Conservation (phyloP, 1,140 invertebrate species). For the honey bee (Apis mellifera) region Amel_HAv3.1 CM009935.2:2594001-2594500, state of each 20-base stretch:
- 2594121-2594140: not conserved
- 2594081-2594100: no score
- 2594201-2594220: not conserved
- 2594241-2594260: not conserved
- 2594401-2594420: not conserved
- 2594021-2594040: not conserved
- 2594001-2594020: conserved; percentile 5
- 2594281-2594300: not conserved
- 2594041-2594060: not conserved
- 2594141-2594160: not conserved
- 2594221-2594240: not conserved
- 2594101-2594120: not conserved
- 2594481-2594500: not conserved
- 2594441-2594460: no score
- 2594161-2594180: not conserved
- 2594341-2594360: not conserved
- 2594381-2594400: no score
- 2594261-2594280: accelerated
- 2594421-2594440: not conserved
- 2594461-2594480: not conserved
- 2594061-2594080: not conserved
- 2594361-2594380: no score
- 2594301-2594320: not conserved
- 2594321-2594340: not conserved
- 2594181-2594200: no score